phyloP scores from a whole-genome alignment of 1,140 invertebrate genomes.

The Zaprionus ghesquierei region DNA sequence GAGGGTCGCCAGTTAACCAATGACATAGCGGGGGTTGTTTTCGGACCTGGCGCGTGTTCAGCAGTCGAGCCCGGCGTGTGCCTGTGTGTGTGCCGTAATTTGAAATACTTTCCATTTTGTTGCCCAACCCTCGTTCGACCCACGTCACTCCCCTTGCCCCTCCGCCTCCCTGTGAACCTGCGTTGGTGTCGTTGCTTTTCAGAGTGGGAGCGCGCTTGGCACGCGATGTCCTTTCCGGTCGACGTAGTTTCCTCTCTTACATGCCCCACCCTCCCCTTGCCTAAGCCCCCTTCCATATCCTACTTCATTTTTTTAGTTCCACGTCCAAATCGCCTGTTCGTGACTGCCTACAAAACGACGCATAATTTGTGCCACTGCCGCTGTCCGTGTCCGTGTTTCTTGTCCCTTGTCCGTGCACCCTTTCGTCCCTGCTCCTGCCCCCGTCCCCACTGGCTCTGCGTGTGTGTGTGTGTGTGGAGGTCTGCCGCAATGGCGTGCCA shows the following conservation, averaged over 20 bases:
- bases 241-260: slow-evolving; percentile 74
- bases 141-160: neutral
- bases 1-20: slow-evolving; percentile 61
- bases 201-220: slow-evolving; percentile 59
- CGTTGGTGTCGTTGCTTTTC: slow-evolving; percentile 27
- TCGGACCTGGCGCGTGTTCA: slow-evolving; percentile 47
- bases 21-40: slow-evolving; percentile 64
- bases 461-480: slow-evolving; percentile 20
- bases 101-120: slow-evolving; percentile 81
- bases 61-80: neutral
- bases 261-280: slow-evolving; percentile 19
- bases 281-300: neutral
- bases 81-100: slow-evolving; percentile 58
- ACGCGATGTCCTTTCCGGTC: slow-evolving; percentile 82
- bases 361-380: slow-evolving; percentile 75
- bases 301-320: slow-evolving; percentile 1
- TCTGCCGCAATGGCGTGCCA: slow-evolving; percentile 68
- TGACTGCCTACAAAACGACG: slow-evolving; percentile 72
- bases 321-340: slow-evolving; percentile 70
- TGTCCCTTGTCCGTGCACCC: slow-evolving; percentile 18
- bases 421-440: neutral
- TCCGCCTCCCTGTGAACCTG: neutral
- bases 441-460: neutral
- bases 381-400: slow-evolving; percentile 47
- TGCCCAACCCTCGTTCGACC: slow-evolving; percentile 29